Evolutionary conservation across 2,797 vertebrate species (phyloP).

Genomic region (Staurois parvus): DNA sequence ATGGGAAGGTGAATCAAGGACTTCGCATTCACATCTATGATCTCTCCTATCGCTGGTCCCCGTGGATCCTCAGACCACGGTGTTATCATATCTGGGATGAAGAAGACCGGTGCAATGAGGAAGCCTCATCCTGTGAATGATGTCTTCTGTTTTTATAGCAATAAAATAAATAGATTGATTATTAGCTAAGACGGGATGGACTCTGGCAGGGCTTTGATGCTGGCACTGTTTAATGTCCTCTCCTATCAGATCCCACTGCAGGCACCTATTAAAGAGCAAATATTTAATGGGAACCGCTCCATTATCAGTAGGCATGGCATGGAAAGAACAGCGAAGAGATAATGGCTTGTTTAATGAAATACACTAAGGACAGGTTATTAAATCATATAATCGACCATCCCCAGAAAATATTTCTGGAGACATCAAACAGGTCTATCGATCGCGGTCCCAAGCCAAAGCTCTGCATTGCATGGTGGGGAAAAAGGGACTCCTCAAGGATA

Average conservation of each 20-base stretch:
- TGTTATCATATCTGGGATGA: slow-evolving; percentile 37
- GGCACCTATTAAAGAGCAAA: slow-evolving; percentile 60
- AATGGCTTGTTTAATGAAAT: slow-evolving; percentile 45
- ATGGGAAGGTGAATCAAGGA: no score
- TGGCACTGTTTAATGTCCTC: slow-evolving; percentile 49
- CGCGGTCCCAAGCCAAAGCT: neutral
- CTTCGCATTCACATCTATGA: no score
- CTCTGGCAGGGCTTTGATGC: slow-evolving; percentile 55
- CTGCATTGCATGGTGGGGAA: neutral
- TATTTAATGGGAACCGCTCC: slow-evolving; percentile 56
- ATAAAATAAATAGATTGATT: slow-evolving; percentile 57
- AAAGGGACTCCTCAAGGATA: no score
- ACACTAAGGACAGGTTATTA: slow-evolving; percentile 34
- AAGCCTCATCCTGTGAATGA: slow-evolving; percentile 32
- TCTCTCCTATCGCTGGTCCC: neutral
- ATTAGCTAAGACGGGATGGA: slow-evolving; percentile 49
- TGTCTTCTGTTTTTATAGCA: slow-evolving; percentile 41
- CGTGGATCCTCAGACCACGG: slow-evolving; percentile 23
- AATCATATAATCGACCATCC: neutral
- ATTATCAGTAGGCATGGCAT: slow-evolving; percentile 45
- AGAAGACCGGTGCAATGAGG: slow-evolving; percentile 44
- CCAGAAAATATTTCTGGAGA: neutral
- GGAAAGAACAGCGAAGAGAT: slow-evolving; percentile 39
- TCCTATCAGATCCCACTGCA: slow-evolving; percentile 46
- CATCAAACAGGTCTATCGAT: neutral